Percentiles rank a stretch among this genome's conserved stretches.
phyloP scores from a whole-genome alignment of 2,797 vertebrate genomes.

The Pseudotriccus pelzelni region DNA sequence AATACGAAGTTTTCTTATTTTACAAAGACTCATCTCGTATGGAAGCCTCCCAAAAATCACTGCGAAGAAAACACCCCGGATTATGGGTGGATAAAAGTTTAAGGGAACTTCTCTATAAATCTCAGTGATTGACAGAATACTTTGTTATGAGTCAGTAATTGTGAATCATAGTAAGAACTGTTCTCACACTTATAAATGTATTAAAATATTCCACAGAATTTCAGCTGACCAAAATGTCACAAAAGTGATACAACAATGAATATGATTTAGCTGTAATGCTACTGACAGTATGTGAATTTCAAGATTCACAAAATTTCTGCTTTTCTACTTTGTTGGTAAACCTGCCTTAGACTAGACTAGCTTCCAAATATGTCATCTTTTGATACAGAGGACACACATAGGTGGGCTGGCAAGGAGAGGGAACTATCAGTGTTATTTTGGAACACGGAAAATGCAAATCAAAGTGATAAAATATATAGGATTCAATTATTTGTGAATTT shows the following conservation, averaged over 20 bases:
- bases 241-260: neutral
- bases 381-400: neutral
- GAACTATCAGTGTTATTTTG: neutral
- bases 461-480: neutral
- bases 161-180: neutral
- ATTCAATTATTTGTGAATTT: neutral
- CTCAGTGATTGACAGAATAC: neutral
- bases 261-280: neutral
- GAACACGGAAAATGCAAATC: neutral
- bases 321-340: neutral
- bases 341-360: neutral
- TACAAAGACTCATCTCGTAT: slow-evolving; percentile 34
- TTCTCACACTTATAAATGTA: neutral
- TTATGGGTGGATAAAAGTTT: neutral
- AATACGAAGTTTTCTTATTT: slow-evolving; percentile 51
- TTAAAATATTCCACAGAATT: neutral
- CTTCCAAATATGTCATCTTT: neutral
- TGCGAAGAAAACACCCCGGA: slow-evolving; percentile 19
- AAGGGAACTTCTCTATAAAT: neutral
- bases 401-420: neutral
- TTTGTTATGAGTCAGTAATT: neutral
- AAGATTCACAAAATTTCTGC: neutral
- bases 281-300: neutral
- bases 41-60: slow-evolving; percentile 22
- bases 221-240: neutral